Conservation (phyloP, 2,888 invertebrate genomes). For the Sminthurides aquaticus region DNA sequence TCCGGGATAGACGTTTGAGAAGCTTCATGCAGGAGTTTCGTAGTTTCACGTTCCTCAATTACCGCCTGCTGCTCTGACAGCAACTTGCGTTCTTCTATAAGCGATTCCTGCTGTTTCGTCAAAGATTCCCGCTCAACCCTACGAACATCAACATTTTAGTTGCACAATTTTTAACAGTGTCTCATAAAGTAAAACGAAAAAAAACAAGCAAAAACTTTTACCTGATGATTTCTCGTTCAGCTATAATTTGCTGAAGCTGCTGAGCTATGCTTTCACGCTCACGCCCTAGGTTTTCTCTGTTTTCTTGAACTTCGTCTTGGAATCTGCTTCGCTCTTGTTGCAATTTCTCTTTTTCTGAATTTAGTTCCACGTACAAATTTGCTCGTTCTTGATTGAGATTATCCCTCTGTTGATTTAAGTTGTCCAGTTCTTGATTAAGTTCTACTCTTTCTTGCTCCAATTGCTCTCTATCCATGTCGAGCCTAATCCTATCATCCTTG, state of each 20-base stretch:
- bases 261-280: background rate
- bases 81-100: background rate
- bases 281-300: background rate
- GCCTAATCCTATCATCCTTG: background rate
- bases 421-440: background rate
- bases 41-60: background rate
- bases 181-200: too few species aligned
- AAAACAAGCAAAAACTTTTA: background rate
- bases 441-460: background rate
- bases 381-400: background rate
- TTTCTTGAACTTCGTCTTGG: background rate
- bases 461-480: conserved; percentile 3
- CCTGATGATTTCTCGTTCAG: background rate
- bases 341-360: background rate
- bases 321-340: background rate
- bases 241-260: background rate
- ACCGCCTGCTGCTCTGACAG: background rate
- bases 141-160: too few species aligned
- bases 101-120: background rate
- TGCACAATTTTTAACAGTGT: too few species aligned
- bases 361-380: background rate
- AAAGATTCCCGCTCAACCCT: conserved; percentile 4
- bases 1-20: background rate
- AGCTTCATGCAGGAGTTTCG: background rate
- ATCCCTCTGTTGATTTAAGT: background rate